phyloP scores from a whole-genome alignment of 2,888 invertebrate species.

The Automeris io region DNA sequence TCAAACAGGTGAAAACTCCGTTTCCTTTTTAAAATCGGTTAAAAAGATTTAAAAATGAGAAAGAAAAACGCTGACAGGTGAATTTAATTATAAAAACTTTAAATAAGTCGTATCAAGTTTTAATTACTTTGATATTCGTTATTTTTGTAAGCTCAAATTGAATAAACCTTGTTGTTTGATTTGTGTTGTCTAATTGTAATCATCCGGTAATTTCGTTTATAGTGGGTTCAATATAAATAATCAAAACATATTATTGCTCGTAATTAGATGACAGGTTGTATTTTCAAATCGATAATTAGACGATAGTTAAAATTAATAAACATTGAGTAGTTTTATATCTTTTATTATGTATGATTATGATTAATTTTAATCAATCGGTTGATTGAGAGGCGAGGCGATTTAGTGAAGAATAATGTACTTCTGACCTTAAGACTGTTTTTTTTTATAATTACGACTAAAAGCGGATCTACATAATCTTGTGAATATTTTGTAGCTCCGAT shows the following conservation, averaged over 20 bases:
- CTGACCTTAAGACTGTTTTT: too few species aligned
- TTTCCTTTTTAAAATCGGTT: too few species aligned
- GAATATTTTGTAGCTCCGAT: too few species aligned
- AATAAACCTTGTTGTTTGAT: background rate
- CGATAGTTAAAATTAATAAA: constrained; percentile 4
- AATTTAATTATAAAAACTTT: too few species aligned
- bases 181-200: background rate
- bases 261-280: constrained; percentile 9
- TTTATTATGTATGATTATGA: background rate
- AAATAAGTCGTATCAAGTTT: too few species aligned
- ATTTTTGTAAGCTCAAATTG: background rate
- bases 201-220: constrained; percentile 3
- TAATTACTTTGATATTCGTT: background rate
- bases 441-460: too few species aligned
- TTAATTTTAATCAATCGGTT: background rate
- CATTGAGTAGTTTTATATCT: background rate
- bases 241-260: constrained; percentile 3
- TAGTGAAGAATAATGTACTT: background rate
- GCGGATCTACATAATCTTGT: too few species aligned
- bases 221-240: constrained; percentile 2
- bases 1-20: too few species aligned
- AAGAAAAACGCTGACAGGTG: too few species aligned
- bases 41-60: too few species aligned
- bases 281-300: constrained; percentile 3
- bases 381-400: background rate